These are phyloP conservation scores for Apamea crenata DNA, from an alignment of 2,888 invertebrate genomes.

Conservation along the genomic window DNA sequence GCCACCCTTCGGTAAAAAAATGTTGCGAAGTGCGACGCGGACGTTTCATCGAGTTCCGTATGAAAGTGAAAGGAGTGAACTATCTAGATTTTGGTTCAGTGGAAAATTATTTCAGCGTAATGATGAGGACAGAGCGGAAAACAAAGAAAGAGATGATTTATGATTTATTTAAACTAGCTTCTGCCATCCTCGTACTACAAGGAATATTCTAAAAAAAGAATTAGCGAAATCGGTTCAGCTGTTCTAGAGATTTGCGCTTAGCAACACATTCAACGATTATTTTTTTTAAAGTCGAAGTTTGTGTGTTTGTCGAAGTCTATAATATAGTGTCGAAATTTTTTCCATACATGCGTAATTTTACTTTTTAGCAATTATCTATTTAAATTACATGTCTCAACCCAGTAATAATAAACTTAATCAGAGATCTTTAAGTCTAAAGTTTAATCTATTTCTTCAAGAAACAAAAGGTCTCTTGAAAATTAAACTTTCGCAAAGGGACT, in stretches of 20 bases:
- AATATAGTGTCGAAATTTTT: not conserved
- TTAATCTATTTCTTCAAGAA: slow-evolving; percentile 38
- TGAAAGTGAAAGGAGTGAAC: slow-evolving; percentile 39
- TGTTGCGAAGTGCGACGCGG: slow-evolving; percentile 46
- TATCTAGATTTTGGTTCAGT: not conserved
- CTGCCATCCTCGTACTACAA: too few relatives aligned
- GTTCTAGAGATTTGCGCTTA: too few relatives aligned
- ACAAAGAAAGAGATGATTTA: too few relatives aligned
- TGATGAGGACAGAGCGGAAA: not conserved
- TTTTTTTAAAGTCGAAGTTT: too few relatives aligned
- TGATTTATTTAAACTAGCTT: too few relatives aligned
- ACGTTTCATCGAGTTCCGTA: slow-evolving; percentile 64
- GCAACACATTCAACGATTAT: too few relatives aligned
- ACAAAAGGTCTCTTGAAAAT: slow-evolving; percentile 58
- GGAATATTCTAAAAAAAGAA: too few relatives aligned
- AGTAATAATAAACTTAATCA: slow-evolving; percentile 24
- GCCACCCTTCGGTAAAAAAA: slow-evolving; percentile 65
- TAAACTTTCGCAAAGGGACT: slow-evolving; percentile 47
- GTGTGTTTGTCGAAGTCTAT: too few relatives aligned
- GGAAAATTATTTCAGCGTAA: not conserved
- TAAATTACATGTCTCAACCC: not conserved
- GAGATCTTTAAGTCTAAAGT: slow-evolving; percentile 15
- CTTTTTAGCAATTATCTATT: slow-evolving; percentile 5
- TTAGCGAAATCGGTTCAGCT: too few relatives aligned
- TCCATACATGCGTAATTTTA: not conserved